Evolutionary conservation across 2,113 vertebrate species (phyloP).

Genomic region (Neolamprologus caudopunctatus): DNA sequence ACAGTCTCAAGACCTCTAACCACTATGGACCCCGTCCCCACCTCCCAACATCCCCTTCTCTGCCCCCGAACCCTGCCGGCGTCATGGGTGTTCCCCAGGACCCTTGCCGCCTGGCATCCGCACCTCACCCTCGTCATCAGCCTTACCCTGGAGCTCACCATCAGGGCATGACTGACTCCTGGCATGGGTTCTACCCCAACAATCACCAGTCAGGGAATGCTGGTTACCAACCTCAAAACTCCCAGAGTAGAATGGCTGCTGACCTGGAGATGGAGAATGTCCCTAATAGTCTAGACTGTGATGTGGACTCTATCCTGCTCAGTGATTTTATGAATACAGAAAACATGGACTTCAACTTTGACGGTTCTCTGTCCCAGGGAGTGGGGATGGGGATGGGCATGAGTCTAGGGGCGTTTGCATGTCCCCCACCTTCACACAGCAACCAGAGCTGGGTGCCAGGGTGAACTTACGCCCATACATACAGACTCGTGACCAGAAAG

Average conservation of each 20-base stretch:
- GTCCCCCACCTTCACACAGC: constrained; percentile 75
- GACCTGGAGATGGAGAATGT: constrained; percentile 87
- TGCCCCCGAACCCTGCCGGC: constrained; percentile 67
- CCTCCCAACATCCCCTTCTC: constrained; percentile 65
- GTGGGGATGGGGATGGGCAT: constrained; percentile 84
- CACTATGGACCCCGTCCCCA: constrained; percentile 80
- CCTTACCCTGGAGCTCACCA: constrained; percentile 67
- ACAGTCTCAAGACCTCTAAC: constrained; percentile 70
- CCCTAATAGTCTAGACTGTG: constrained; percentile 85
- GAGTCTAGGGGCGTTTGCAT: constrained; percentile 76
- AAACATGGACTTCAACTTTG: constrained; percentile 92
- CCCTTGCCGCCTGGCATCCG: constrained; percentile 66
- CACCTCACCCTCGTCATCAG: constrained; percentile 66
- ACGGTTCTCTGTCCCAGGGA: constrained; percentile 85
- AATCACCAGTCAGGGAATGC: constrained; percentile 44
- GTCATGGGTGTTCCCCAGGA: constrained; percentile 70
- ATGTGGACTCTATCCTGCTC: constrained; percentile 93
- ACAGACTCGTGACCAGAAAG: constrained; percentile 29
- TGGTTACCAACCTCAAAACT: constrained; percentile 65
- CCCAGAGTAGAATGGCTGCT: constrained; percentile 80
- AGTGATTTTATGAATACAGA: constrained; percentile 96
- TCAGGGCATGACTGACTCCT: constrained; percentile 77
- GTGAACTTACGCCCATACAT: constrained; percentile 30
- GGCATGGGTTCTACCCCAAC: constrained; percentile 79
- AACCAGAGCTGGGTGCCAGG: constrained; percentile 97